Evolutionary conservation across 92 coral and sea anemone genomes (phyloP), one percentile per base, ranked within the genome.

Genomic region (Zoanthus solanderi): DNA sequence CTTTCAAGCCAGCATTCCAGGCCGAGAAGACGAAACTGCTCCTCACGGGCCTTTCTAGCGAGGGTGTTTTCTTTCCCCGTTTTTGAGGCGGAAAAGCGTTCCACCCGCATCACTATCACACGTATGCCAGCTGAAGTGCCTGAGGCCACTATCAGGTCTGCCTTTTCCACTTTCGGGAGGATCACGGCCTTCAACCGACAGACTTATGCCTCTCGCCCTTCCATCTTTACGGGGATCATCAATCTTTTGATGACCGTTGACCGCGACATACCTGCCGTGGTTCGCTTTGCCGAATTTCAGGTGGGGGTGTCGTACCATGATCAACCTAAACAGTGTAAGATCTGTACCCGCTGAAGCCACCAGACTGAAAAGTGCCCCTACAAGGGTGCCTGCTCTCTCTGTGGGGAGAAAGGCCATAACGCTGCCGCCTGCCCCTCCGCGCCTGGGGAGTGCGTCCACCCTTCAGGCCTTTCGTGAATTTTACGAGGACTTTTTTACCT

Each of bases 281-380:
- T 23, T 23, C 23, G 23, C 23, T 23, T 23, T 23, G 0, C 23
- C 23, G 23, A 23, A 23, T 68, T 52, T 68, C 88, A 54, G 32
- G 58, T 63, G 88, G 61, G 78, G 6, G 78, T 73, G 15, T 73
- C 78, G 6, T 73, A 73, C 56, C 78, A 56, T 53, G 56, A 9
- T 68, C 78, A 67, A 68, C 86, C 53, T 61, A 52, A 54, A 34
- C 71, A 58, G 72, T 82, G 83, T 31, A 50, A 57, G 12, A 75
- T 58, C 11, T 82, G 86, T 78, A 10, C 72, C 12, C 2, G 46
- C 46, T 2, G 32, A 2, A 56, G 78, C 56, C 78, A 73, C 11
- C 5, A 32, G 29, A 31, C 78, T 32, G 57, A 34, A 17, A 73
- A 44, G 6, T 73, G 78, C 48, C 78, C 57, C 9, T 37, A 37